These are phyloP conservation scores for Pyrocephalus nanus DNA, from an alignment of 2,797 vertebrate genomes.

Conservation along the genomic window DNA sequence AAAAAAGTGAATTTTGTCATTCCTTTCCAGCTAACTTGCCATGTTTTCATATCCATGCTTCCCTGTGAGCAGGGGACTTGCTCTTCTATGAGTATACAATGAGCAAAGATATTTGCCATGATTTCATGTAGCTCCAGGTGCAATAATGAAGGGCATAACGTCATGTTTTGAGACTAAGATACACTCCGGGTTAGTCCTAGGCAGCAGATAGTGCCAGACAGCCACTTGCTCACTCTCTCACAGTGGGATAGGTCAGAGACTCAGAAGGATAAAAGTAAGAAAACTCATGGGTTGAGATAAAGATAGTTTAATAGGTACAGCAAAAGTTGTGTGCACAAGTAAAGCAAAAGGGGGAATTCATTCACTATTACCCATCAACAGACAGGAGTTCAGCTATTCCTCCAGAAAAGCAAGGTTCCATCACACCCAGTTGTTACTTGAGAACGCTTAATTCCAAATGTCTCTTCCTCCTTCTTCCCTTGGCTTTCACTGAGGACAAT, in stretches of 20 bases:
- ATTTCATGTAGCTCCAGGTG: background rate
- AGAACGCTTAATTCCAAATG: background rate
- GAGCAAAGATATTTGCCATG: background rate
- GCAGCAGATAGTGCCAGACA: background rate
- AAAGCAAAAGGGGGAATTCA: background rate
- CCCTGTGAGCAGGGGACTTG: background rate
- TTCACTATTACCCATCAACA: background rate
- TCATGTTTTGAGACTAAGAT: background rate
- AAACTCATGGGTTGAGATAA: background rate
- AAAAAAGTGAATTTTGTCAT: background rate
- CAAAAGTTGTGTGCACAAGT: background rate
- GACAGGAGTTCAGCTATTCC: background rate
- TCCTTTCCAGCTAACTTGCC: background rate
- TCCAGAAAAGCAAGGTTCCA: background rate
- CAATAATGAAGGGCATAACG: background rate
- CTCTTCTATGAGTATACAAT: background rate
- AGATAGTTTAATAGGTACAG: background rate
- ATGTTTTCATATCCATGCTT: background rate
- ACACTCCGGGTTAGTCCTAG: background rate
- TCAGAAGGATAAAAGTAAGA: background rate
- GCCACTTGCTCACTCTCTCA: rapidly evolving
- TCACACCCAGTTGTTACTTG: background rate
- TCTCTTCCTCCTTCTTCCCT: background rate
- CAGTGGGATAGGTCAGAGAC: background rate
- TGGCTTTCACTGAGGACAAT: background rate